phyloP scores from a whole-genome alignment of 2,113 vertebrate genomes.

The Eptesicus fuscus region DNA sequence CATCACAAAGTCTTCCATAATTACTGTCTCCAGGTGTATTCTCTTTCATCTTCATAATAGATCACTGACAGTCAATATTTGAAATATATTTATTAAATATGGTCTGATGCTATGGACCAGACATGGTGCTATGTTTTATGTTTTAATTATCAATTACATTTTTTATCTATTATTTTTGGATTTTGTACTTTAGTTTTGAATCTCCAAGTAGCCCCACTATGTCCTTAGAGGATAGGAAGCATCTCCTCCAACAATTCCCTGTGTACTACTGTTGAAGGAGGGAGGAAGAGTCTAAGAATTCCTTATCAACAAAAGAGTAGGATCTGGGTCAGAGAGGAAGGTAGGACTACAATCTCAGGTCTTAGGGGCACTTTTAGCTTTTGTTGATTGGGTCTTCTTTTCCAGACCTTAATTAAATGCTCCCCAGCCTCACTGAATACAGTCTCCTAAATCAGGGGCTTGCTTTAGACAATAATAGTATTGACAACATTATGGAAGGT shows the following conservation, averaged over 20 bases:
- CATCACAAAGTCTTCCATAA: not conserved
- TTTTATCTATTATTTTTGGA: not conserved
- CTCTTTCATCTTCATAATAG: not conserved
- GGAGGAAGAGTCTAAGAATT: not conserved
- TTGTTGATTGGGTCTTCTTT: not conserved
- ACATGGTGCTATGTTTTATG: not conserved
- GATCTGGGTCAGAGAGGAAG: not conserved
- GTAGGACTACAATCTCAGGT: not conserved
- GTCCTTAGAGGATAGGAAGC: not conserved
- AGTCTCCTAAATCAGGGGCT: not conserved
- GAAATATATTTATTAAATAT: not conserved
- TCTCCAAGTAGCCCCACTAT: not conserved
- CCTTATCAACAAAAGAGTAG: not conserved
- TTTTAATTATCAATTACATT: not conserved
- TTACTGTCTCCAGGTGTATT: not conserved
- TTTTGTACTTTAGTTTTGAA: not conserved
- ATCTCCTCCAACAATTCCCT: not conserved
- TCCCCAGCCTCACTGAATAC: too few species aligned
- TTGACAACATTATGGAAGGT: not conserved
- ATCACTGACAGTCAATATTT: not conserved
- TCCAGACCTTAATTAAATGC: not conserved
- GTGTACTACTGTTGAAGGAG: not conserved
- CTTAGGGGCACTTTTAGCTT: not conserved
- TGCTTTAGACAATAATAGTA: not conserved
- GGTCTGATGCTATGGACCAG: not conserved